Evolutionary conservation across 2,797 vertebrate species (phyloP).

Genomic region (Masticophis lateralis): DNA sequence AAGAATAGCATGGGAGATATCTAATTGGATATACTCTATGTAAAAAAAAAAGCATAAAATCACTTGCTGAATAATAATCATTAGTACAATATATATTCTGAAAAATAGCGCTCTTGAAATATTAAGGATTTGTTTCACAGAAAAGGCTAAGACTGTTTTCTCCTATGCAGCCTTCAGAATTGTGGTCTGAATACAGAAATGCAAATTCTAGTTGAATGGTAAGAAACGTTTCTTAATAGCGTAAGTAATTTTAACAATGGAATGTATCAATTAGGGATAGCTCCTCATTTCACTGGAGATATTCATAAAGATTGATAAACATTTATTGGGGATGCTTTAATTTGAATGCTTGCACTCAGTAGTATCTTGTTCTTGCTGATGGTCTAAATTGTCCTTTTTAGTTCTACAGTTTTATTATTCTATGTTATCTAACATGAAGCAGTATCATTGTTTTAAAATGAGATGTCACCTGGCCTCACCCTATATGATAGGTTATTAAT

Average conservation of each 20-base stretch:
- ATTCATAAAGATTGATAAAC: neutral
- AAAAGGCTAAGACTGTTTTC: neutral
- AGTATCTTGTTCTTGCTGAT: neutral
- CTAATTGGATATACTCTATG: neutral
- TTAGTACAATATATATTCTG: neutral
- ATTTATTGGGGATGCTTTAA: neutral
- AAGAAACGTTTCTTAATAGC: neutral
- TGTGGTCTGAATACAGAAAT: neutral
- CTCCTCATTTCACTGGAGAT: neutral
- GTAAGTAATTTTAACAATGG: neutral
- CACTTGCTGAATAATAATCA: neutral
- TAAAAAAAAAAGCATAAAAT: neutral
- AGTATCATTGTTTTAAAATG: conserved; percentile 53
- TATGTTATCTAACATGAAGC: conserved; percentile 22
- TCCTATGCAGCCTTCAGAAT: neutral
- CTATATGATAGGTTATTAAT: conserved; percentile 40
- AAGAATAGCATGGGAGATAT: neutral
- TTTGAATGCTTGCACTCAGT: neutral
- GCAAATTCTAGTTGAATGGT: neutral
- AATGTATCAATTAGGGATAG: neutral
- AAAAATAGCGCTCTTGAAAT: neutral
- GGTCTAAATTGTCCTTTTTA: neutral
- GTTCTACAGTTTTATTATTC: neutral
- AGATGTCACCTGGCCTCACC: conserved; percentile 21
- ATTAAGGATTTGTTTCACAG: neutral